Conservation (phyloP, 1,140 invertebrate genomes). For the Zaprionus ghesquierei region DNA sequence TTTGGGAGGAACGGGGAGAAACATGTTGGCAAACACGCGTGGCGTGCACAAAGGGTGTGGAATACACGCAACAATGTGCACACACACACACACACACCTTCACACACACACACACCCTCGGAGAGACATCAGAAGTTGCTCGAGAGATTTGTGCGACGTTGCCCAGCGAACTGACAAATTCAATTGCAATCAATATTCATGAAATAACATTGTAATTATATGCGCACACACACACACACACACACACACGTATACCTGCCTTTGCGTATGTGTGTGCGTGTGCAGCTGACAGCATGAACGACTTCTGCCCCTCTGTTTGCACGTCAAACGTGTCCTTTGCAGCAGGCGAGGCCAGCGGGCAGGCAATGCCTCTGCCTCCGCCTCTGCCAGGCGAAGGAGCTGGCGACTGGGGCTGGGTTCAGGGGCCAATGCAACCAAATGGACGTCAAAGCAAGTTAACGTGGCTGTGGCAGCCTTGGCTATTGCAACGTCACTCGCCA, state of each 20-base stretch:
- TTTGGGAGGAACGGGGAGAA: neutral
- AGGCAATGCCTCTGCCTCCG: neutral
- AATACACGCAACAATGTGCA: neutral
- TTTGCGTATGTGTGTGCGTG: neutral
- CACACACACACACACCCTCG: neutral
- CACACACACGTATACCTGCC: neutral
- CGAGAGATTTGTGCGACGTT: neutral
- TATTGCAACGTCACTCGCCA: conserved; percentile 5
- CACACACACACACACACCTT: neutral
- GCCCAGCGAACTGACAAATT: conserved; percentile 4
- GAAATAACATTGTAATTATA: conserved; percentile 62
- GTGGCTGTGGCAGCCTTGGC: conserved; percentile 13
- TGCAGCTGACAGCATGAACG: conserved; percentile 18
- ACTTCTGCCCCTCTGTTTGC: conserved; percentile 24
- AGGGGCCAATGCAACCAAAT: conserved; percentile 17
- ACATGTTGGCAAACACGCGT: neutral
- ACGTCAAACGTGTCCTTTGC: conserved; percentile 74
- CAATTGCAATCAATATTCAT: conserved; percentile 71
- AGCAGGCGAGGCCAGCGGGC: conserved; percentile 11
- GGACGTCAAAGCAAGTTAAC: conserved; percentile 12
- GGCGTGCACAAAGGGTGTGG: neutral
- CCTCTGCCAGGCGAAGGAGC: no score
- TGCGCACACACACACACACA: conserved; percentile 13
- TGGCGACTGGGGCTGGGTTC: no score
- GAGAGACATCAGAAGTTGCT: neutral